Base-by-base conservation (phyloP, 2,797 vertebrate genomes). In the Natrix natrix region DNA sequence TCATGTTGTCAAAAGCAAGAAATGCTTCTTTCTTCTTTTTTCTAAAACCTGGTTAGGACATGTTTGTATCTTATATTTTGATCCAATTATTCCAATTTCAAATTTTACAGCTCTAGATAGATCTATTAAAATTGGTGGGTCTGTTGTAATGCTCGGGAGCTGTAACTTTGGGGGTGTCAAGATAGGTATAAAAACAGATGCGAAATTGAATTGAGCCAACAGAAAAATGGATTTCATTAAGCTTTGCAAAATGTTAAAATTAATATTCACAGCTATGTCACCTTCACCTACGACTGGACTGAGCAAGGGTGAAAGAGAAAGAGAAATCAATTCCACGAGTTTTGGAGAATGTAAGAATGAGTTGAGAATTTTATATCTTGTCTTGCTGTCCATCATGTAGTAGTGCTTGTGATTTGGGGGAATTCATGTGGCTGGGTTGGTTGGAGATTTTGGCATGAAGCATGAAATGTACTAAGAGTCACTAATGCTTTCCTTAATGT, bases 241-340 rank as follows among this genome's bases (percentile, higher is more conserved):
- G 97, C 95, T 97, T 97, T 98, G 97, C 97, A 97, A 97, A 97
- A 98, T 1, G 97, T 95, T 98, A 97, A 98, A 97, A 98, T 98
- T 98, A 97, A 98, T 98, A 96, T 98, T 98, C 87, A 66, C 98
- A 98, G 98, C 98, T 97, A 98, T 98, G 97, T 98, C 98, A 97
- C 98, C 98, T 98, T 98, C 98, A 95, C 97, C 98, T 97, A 97
- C 98, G 92, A 97, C 98, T 95, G 98, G 98, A 98, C 95, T 98
- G 97, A 98, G 97, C 98, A 98, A 98, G 97, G 98, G 98, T 96
- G 98, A 98, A 91, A 98, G 97, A 98, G 98, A 98, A 92, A 97
- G 97, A 98, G 98, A 98, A 94, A 98, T 97, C 98, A 98, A 88
- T 98, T 97, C 98, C 92, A 97, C 98, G 91, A 98, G 96, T 98